These are phyloP conservation scores for Eufriesea mexicana DNA, from an alignment of 1,140 invertebrate species.

Conservation along the genomic window DNA sequence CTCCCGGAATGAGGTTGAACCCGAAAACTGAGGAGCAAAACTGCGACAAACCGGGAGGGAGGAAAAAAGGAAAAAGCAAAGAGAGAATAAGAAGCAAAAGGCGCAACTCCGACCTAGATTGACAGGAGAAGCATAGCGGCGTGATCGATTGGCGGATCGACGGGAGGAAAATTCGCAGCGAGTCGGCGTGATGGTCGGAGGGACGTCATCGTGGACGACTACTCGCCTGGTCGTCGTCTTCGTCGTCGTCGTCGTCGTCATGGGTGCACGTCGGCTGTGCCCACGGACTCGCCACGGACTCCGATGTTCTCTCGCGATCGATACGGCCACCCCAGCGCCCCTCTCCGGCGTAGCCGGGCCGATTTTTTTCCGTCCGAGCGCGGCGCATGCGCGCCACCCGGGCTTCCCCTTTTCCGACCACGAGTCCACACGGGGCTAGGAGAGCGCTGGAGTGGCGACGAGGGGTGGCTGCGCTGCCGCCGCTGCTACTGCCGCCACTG, in stretches of 20 bases:
- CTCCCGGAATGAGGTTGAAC: no score
- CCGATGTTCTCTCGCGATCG: conserved; percentile 78
- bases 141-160: conserved; percentile 40
- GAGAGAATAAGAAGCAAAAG: not conserved
- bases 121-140: not conserved
- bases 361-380: conserved; percentile 79
- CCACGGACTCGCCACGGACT: conserved; percentile 67
- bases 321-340: conserved; percentile 73
- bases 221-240: not conserved
- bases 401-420: conserved; percentile 47
- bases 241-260: conserved; percentile 39
- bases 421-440: conserved; percentile 27
- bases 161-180: conserved; percentile 21
- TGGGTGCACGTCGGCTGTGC: conserved; percentile 55
- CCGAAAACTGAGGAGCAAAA: no score
- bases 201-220: conserved; percentile 37
- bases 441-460: conserved; percentile 21
- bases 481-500: not conserved
- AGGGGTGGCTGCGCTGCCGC: conserved; percentile 4
- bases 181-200: not conserved
- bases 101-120: not conserved
- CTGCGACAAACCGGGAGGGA: not conserved
- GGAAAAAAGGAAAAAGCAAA: not conserved
- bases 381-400: conserved; percentile 70
- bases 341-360: conserved; percentile 70